These are phyloP conservation scores for Mesocricetus auratus DNA, from an alignment of 2,113 vertebrate genomes.

Conservation along the genomic window DNA sequence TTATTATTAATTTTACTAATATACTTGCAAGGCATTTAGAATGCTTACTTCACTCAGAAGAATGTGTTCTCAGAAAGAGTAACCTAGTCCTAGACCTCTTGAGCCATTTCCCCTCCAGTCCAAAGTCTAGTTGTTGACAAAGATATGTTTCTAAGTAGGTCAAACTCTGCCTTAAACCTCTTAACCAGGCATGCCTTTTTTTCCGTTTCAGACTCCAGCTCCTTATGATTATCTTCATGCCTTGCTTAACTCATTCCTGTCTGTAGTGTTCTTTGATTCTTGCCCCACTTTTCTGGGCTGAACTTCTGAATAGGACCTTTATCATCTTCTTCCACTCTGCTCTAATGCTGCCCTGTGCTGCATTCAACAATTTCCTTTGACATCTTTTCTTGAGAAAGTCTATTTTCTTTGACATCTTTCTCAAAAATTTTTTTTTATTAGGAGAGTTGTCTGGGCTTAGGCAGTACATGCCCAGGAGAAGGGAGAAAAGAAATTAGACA, in stretches of 20 bases:
- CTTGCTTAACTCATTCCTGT: conserved; percentile 72
- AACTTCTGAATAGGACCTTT: conserved; percentile 79
- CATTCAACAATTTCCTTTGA: conserved; percentile 75
- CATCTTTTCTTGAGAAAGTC: conserved; percentile 70
- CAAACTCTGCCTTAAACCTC: conserved; percentile 78
- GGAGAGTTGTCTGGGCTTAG: conserved; percentile 51
- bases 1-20: conserved; percentile 47
- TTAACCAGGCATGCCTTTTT: conserved; percentile 71
- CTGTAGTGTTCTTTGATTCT: conserved; percentile 77
- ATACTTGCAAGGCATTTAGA: not conserved
- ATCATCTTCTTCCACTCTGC: conserved; percentile 70
- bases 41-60: conserved; percentile 39
- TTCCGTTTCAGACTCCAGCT: conserved; percentile 69
- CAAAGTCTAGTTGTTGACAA: conserved; percentile 69
- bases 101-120: conserved; percentile 56
- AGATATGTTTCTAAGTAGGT: conserved; percentile 80
- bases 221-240: conserved; percentile 78
- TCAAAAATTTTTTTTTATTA: conserved; percentile 72
- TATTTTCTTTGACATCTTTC: conserved; percentile 77
- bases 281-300: conserved; percentile 75
- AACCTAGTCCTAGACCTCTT: conserved; percentile 42
- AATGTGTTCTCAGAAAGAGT: conserved; percentile 39
- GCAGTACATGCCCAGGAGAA: not conserved
- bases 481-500: conserved; percentile 15
- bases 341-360: conserved; percentile 66